These are phyloP conservation scores for Melinopterus prodromus DNA, from an alignment of 2,888 invertebrate genomes.

Conservation along the genomic window DNA sequence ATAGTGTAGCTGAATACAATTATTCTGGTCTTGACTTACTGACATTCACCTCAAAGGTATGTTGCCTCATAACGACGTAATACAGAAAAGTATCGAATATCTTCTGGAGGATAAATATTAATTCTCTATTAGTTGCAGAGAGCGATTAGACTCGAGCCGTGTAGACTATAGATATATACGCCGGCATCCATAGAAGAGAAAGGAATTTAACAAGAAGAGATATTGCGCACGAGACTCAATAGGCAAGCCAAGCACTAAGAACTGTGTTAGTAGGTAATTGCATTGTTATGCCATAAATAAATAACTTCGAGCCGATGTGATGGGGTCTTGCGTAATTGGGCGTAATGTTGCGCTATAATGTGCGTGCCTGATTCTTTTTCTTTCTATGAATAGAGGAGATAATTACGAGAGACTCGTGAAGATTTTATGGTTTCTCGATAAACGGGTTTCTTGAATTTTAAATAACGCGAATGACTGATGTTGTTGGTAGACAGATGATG, in stretches of 20 bases:
- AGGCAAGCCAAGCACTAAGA: not conserved
- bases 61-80: not conserved
- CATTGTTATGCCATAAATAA: conserved; percentile 4
- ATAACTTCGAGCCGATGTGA: not conserved
- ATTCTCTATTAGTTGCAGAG: not conserved
- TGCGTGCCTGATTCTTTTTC: not conserved
- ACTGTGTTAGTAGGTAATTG: not conserved
- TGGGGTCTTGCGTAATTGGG: not conserved
- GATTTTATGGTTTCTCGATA: not conserved
- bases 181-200: not conserved
- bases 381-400: not conserved
- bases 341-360: not conserved
- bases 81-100: not conserved
- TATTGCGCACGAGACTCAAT: not conserved
- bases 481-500: no score
- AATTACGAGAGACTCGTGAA: not conserved
- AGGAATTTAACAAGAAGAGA: not conserved
- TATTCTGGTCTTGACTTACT: not conserved
- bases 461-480: not conserved
- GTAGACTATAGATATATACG: not conserved
- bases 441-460: not conserved
- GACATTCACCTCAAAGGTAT: not conserved
- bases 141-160: not conserved
- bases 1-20: not conserved
- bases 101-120: not conserved